Conservation (phyloP, 2,888 invertebrate species). For the Bombylius major region DNA sequence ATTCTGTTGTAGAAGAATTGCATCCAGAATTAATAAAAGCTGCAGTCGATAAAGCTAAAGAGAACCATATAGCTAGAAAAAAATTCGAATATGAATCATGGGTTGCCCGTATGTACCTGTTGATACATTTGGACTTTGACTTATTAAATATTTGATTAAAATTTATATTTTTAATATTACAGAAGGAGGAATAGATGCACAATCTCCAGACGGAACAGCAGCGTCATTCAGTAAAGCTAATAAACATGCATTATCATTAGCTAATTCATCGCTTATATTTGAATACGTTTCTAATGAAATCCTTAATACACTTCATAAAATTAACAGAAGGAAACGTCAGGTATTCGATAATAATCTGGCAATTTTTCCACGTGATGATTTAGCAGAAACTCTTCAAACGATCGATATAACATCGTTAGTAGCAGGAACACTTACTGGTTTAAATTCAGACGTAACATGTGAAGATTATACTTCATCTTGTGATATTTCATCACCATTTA, state of each 20-base stretch:
- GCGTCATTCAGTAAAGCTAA: conserved; percentile 86
- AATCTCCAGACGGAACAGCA: conserved; percentile 74
- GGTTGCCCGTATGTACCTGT: conserved; percentile 52
- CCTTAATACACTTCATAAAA: conserved; percentile 46
- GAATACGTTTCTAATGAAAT: conserved; percentile 82
- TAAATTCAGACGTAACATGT: conserved; percentile 53
- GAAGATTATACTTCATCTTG: conserved; percentile 58
- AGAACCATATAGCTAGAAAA: conserved; percentile 59
- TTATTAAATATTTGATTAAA: neutral
- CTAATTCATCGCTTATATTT: conserved; percentile 74
- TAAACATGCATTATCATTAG: conserved; percentile 64
- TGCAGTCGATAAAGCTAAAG: conserved; percentile 67
- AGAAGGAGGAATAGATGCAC: conserved; percentile 74
- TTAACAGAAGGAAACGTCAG: conserved; percentile 55
- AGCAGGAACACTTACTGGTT: conserved; percentile 43
- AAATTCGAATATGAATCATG: conserved; percentile 72
- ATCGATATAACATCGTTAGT: conserved; percentile 64
- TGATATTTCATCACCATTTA: conserved; percentile 54
- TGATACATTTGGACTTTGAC: neutral
- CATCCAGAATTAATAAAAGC: conserved; percentile 44
- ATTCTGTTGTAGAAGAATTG: conserved; percentile 19
- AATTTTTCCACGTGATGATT: conserved; percentile 45
- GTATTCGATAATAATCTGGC: conserved; percentile 52
- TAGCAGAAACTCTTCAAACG: conserved; percentile 64
- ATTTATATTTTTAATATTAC: conserved; percentile 13